Evolutionary conservation across 2,113 vertebrate genomes (phyloP).

Genomic region (Pedionomus torquatus): DNA sequence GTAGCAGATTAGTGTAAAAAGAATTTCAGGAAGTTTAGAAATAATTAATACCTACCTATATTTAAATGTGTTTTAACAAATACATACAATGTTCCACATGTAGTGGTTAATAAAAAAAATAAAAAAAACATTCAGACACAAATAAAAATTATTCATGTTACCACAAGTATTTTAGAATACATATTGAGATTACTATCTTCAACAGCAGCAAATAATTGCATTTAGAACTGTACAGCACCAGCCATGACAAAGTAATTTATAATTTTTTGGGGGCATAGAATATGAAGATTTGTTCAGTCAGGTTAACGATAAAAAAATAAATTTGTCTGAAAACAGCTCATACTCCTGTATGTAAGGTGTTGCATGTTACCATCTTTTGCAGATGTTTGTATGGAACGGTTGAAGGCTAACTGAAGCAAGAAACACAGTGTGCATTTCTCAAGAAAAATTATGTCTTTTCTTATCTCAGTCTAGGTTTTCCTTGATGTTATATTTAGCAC

Average conservation of each 20-base stretch:
- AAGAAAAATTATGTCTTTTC: not conserved
- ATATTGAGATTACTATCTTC: not conserved
- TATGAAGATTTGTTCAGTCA: not conserved
- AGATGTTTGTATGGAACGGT: not conserved
- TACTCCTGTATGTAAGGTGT: not conserved
- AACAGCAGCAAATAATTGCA: not conserved
- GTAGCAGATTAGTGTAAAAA: not conserved
- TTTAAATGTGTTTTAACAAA: not conserved
- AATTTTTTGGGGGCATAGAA: not conserved
- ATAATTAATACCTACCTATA: not conserved
- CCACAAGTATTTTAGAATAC: not conserved
- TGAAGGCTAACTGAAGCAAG: not conserved
- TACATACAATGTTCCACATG: not conserved
- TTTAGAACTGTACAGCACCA: not conserved
- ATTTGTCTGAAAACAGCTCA: not conserved
- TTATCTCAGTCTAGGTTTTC: not conserved
- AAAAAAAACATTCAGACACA: not conserved
- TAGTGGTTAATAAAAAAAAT: not conserved
- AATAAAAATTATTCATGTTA: not conserved
- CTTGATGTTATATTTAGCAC: not conserved
- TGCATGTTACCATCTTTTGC: fast-evolving
- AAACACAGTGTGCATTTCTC: not conserved
- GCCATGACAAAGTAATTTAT: not conserved
- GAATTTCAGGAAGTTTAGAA: not conserved
- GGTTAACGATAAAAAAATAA: not conserved